These are phyloP conservation scores for Grapholita molesta DNA, from an alignment of 1,140 invertebrate genomes.

Conservation along the genomic window DNA sequence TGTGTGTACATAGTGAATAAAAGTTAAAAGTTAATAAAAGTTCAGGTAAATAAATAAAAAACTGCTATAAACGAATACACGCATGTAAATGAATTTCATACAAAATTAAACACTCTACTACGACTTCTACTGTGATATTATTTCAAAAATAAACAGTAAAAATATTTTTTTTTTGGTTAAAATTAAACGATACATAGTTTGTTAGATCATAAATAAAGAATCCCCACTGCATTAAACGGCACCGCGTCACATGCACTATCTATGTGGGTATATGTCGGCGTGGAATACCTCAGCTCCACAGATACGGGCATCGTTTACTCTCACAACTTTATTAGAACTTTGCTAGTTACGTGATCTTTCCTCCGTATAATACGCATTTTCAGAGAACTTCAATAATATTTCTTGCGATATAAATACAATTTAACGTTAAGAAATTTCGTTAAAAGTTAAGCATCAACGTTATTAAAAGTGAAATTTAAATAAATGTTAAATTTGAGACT, in stretches of 20 bases:
- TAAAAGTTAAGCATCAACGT: neutral
- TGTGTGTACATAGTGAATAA: too few relatives aligned
- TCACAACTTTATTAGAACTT: slow-evolving; percentile 45
- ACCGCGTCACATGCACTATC: neutral
- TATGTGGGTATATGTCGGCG: neutral
- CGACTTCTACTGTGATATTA: too few relatives aligned
- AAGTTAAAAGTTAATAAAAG: too few relatives aligned
- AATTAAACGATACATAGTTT: too few relatives aligned
- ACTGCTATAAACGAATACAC: too few relatives aligned
- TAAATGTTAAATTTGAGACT: neutral
- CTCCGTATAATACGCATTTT: slow-evolving; percentile 14
- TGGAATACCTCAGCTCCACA: slow-evolving; percentile 11
- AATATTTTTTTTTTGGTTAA: too few relatives aligned
- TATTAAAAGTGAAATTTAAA: slow-evolving; percentile 4
- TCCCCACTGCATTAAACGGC: too few relatives aligned
- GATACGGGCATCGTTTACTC: slow-evolving; percentile 19
- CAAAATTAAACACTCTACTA: too few relatives aligned
- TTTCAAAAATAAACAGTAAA: too few relatives aligned
- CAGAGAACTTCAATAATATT: neutral
- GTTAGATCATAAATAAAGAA: too few relatives aligned
- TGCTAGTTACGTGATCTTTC: slow-evolving; percentile 31
- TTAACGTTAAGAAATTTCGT: neutral
- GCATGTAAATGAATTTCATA: too few relatives aligned
- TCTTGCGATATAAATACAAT: neutral
- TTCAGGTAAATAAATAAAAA: too few relatives aligned